Conservation (phyloP, 2,113 vertebrate genomes). For the Calidris pygmaea region DNA sequence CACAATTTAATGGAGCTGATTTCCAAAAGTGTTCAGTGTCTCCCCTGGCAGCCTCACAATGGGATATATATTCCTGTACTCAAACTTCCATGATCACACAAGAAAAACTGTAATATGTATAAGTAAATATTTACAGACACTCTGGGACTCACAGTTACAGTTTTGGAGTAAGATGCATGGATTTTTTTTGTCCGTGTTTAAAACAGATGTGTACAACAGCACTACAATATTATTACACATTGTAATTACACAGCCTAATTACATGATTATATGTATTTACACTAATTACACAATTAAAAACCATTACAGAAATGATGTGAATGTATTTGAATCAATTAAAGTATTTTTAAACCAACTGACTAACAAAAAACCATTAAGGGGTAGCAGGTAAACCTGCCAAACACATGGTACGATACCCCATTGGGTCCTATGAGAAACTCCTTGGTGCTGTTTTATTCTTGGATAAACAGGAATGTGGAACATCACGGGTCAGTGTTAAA, state of each 20-base stretch:
- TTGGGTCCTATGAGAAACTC: background rate
- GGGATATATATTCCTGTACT: background rate
- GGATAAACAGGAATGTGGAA: background rate
- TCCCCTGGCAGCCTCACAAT: background rate
- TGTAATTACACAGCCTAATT: constrained; percentile 63
- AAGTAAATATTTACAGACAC: background rate
- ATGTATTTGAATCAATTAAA: constrained; percentile 65
- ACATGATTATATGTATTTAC: constrained; percentile 62
- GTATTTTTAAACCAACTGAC: constrained; percentile 26
- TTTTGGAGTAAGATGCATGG: background rate
- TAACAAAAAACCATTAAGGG: background rate
- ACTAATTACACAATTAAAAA: constrained; percentile 68
- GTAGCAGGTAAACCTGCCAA: background rate
- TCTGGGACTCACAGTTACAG: background rate
- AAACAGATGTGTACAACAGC: constrained; percentile 12
- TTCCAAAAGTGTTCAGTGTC: background rate
- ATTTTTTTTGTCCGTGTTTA: background rate
- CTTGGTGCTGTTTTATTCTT: background rate
- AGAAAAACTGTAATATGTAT: background rate
- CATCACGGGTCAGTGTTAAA: background rate
- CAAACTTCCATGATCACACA: background rate
- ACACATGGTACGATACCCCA: background rate
- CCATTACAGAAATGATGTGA: constrained; percentile 45
- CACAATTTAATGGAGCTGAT: background rate
- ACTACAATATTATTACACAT: constrained; percentile 64